These are phyloP conservation scores for Rhinoderma darwinii DNA, from an alignment of 2,113 vertebrate genomes.

Conservation along the genomic window DNA sequence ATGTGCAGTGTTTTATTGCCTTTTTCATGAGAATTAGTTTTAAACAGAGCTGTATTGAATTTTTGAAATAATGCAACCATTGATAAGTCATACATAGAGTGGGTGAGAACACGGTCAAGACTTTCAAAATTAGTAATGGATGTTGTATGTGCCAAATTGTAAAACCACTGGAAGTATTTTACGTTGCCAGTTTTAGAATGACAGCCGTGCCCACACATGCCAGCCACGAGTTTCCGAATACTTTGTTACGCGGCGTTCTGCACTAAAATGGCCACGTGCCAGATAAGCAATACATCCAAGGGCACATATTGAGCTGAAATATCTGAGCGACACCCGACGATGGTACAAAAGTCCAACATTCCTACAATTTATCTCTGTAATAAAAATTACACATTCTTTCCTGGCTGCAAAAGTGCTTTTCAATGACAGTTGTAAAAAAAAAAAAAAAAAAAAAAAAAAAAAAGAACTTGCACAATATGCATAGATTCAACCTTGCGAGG, in stretches of 20 bases:
- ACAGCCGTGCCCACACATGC: neutral
- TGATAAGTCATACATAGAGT: too few relatives aligned
- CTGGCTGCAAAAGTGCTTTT: slow-evolving; percentile 20
- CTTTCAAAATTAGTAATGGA: neutral
- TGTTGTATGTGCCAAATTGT: neutral
- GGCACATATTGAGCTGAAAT: neutral
- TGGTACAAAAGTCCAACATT: slow-evolving; percentile 60
- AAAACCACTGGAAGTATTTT: neutral
- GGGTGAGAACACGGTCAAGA: neutral
- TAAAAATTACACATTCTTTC: slow-evolving; percentile 45
- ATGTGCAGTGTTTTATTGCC: too few relatives aligned
- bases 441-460: neutral
- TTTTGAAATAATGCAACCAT: too few relatives aligned
- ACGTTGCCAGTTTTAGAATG: neutral
- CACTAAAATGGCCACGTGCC: neutral
- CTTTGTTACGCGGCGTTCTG: neutral
- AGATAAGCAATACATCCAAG: neutral
- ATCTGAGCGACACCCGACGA: neutral
- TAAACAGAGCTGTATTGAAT: too few relatives aligned
- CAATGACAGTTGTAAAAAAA: neutral
- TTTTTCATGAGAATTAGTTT: too few relatives aligned
- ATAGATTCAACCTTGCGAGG: neutral
- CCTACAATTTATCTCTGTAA: neutral
- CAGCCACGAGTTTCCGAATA: neutral
- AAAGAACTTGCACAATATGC: neutral